These are phyloP conservation scores for Thryonomys swinderianus DNA, from an alignment of 2,113 vertebrate genomes.

Conservation along the genomic window DNA sequence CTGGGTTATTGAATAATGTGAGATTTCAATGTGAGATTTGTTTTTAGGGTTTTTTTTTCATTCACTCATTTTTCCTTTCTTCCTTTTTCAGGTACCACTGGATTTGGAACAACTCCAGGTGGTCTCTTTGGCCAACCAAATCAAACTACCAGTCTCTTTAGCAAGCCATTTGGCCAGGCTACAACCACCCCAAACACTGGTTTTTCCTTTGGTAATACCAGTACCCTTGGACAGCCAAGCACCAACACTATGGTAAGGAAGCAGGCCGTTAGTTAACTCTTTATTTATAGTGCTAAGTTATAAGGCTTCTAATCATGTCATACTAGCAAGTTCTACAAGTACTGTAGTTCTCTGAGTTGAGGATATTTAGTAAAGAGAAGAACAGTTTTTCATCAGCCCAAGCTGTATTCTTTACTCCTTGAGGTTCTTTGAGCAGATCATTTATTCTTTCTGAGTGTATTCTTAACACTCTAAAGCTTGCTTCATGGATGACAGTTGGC, in stretches of 20 bases:
- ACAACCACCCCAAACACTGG: conserved; percentile 92
- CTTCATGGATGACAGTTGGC: background rate
- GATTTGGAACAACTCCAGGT: conserved; percentile 91
- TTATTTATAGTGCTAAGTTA: conserved; percentile 1
- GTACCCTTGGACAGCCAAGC: conserved; percentile 92
- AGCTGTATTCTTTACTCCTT: background rate
- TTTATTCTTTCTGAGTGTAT: conserved; percentile 29
- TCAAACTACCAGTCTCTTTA: conserved; percentile 89
- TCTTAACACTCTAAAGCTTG: background rate
- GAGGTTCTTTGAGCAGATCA: background rate
- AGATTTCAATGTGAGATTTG: background rate
- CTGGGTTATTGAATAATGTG: background rate
- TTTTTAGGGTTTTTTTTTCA: background rate
- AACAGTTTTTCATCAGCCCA: background rate
- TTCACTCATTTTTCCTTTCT: background rate
- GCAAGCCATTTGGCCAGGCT: conserved; percentile 94
- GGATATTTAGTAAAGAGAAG: background rate
- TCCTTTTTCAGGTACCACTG: conserved; percentile 83
- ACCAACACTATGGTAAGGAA: conserved; percentile 93
- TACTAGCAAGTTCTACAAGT: background rate
- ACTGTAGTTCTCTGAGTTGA: background rate
- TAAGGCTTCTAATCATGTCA: conserved; percentile 10
- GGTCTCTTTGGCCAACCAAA: conserved; percentile 91
- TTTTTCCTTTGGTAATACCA: conserved; percentile 94
- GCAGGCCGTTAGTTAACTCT: background rate